These are phyloP conservation scores for Indicator maculatus DNA, from an alignment of 2,113 vertebrate species.

Conservation along the genomic window DNA sequence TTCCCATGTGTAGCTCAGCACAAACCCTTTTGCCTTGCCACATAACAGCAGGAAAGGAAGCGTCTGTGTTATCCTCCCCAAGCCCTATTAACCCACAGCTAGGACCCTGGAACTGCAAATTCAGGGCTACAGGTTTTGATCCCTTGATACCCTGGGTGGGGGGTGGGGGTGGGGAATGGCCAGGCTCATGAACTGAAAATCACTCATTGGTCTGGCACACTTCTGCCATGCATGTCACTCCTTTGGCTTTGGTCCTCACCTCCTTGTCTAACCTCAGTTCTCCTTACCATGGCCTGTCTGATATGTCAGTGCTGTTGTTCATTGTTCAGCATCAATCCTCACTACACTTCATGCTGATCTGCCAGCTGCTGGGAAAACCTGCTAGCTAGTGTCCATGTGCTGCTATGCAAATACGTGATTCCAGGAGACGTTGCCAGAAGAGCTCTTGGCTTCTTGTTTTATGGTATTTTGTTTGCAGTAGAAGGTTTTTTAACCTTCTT, in stretches of 20 bases:
- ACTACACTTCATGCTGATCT: neutral
- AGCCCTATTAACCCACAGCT: too few relatives aligned
- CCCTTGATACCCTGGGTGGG: neutral
- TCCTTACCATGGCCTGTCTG: neutral
- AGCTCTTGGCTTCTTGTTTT: neutral
- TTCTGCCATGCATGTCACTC: neutral
- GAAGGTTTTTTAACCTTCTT: neutral
- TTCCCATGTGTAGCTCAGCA: neutral
- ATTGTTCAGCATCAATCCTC: neutral
- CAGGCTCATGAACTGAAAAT: neutral
- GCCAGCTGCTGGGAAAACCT: neutral
- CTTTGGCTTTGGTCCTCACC: neutral
- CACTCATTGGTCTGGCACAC: neutral
- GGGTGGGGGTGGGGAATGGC: too few relatives aligned
- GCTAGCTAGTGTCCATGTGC: neutral
- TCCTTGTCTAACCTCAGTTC: neutral
- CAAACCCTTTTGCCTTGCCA: neutral
- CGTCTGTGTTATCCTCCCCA: too few relatives aligned
- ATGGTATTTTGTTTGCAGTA: neutral
- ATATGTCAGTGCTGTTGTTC: neutral
- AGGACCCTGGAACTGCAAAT: neutral
- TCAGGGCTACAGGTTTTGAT: neutral
- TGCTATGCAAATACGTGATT: neutral
- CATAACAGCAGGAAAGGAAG: neutral
- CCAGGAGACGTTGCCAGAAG: neutral